A percentile compares a stretch with the other conserved stretches of the same genome.
phyloP scores from a whole-genome alignment of 2,888 invertebrate genomes.

The Andrena bicolor region DNA sequence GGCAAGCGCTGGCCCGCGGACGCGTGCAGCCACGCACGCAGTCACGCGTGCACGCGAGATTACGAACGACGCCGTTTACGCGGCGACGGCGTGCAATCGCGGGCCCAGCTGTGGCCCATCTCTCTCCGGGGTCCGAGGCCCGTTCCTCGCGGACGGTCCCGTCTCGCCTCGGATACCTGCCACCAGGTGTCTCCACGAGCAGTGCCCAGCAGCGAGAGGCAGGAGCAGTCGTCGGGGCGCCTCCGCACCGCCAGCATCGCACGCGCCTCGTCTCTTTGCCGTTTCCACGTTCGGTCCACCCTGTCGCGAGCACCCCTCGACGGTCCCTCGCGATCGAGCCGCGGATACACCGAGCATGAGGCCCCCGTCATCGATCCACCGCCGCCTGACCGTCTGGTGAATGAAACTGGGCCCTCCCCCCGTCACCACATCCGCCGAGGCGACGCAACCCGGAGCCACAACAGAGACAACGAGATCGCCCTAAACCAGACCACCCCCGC shows the following conservation, averaged over 20 bases:
- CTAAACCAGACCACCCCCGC: constrained; percentile 48
- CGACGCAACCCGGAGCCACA: neutral
- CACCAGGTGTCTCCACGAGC: constrained; percentile 89
- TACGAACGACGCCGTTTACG: constrained; percentile 64
- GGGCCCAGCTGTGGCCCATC: constrained; percentile 68
- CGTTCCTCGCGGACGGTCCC: constrained; percentile 70
- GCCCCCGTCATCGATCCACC: neutral
- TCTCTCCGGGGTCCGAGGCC: constrained; percentile 67
- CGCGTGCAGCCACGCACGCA: constrained; percentile 82
- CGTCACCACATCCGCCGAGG: neutral
- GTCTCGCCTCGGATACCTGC: constrained; percentile 76
- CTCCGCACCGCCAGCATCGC: constrained; percentile 88
- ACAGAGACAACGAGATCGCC: constrained; percentile 2
- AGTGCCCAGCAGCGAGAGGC: constrained; percentile 87
- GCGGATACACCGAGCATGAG: constrained; percentile 33
- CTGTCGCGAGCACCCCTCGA: constrained; percentile 23
- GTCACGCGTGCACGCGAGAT: constrained; percentile 76
- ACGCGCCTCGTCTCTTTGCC: constrained; percentile 81
- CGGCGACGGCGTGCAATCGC: constrained; percentile 62
- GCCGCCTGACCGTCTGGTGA: constrained; percentile 22
- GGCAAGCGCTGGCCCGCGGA: constrained; percentile 82
- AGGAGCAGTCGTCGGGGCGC: constrained; percentile 89
- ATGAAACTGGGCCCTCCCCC: neutral
- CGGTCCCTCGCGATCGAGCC: constrained; percentile 29
- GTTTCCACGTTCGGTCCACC: constrained; percentile 39